Base-by-base conservation (phyloP, 2,797 vertebrate genomes). In the Pteronotus mesoamericanus region DNA sequence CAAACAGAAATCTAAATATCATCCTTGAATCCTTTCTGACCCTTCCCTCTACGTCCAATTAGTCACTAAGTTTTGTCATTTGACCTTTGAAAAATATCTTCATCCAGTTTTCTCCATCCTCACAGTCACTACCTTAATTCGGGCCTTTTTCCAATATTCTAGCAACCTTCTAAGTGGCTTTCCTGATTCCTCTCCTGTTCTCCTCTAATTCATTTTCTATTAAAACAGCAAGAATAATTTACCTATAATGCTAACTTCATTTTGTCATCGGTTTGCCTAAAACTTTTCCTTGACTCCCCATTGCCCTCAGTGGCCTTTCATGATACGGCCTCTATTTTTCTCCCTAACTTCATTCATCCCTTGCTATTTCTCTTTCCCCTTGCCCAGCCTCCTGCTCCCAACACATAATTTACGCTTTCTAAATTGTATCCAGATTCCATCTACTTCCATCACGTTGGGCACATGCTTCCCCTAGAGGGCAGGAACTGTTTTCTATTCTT, bases 401-500 rank as follows among this genome's bases (percentile, higher is more conserved):
- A 2, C 2, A 66, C 48, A 75, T n/a, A 53, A 53, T 16, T 85
- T 14, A 59, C 19, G 39, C 16, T 24, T 42, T 57, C 42, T 75
- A 5, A 91, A 46, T 32, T 37, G 55, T 66, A 42, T 51, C 87
- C 9, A 1, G 11, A 0, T 26, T 39, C 32, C 32, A n/a, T 46
- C n/a, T 72, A 9, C 39, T 61, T 15, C 5, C 15, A 42, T 19
- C 6, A 21, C 18, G 18, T 57, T 21, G 46, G 14, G 12, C 2
- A 21, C 34, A 2, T 55, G 29, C 42, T 37, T 94, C 39, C 48
- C 22, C 16, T 68, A 55, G 71, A 85, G 53, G 32, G 1, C 34
- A 85, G 74, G 57, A 39, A 44, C 24, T 90, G 21, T 55, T 64
- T 97, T 95, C 91, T 97, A 90, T 80, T 66, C 61, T 82, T 71